A percentile compares a stretch with the other conserved stretches of the same genome.
phyloP scores from a whole-genome alignment of 2,113 vertebrate species.

The Onychorhynchus coronatus region DNA sequence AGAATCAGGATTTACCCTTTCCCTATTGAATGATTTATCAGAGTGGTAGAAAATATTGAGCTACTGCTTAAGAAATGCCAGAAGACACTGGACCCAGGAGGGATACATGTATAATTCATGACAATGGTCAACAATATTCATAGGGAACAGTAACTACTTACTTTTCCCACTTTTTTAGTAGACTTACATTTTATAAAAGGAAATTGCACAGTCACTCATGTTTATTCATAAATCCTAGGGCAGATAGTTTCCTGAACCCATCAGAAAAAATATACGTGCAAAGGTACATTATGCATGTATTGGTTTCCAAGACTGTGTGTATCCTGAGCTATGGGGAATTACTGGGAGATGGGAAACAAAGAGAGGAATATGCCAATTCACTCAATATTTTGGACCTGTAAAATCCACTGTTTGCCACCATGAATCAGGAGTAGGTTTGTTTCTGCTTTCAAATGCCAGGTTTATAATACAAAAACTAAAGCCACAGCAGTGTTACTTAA shows the following conservation, averaged over 20 bases:
- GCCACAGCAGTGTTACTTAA: neutral
- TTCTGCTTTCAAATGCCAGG: neutral
- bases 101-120: neutral
- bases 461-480: neutral
- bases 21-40: conserved; percentile 34
- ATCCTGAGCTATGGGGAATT: neutral
- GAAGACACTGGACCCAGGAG: conserved; percentile 1
- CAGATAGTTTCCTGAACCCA: neutral
- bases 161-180: neutral
- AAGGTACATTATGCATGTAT: neutral
- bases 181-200: neutral
- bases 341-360: neutral
- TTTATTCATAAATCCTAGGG: conserved; percentile 33
- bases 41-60: conserved; percentile 42
- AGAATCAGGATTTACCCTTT: conserved; percentile 19
- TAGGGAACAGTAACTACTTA: neutral
- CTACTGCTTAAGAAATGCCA: conserved; percentile 25
- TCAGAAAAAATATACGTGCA: neutral
- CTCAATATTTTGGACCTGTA: neutral
- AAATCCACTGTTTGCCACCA: neutral
- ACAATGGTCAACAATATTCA: conserved; percentile 11
- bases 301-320: neutral
- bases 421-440: neutral
- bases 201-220: neutral
- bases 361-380: neutral